A percentile compares a stretch with the other conserved stretches of the same genome.
Evolutionary conservation across 92 coral and sea anemone species (phyloP).

Genomic region (Scolanthus callimorphus): DNA sequence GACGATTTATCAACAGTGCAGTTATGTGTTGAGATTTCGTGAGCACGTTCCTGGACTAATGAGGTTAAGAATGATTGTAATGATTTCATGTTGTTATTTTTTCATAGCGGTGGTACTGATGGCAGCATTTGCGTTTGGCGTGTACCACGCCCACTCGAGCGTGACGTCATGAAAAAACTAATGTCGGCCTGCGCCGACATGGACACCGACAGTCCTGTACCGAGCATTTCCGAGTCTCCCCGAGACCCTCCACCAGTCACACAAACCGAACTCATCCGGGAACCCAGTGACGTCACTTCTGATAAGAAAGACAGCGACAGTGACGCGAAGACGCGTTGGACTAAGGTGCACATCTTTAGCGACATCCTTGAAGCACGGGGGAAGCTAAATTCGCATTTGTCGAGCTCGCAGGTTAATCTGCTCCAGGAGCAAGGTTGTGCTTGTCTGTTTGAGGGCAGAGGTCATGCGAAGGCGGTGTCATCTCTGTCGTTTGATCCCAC

Average conservation of each 20-base stretch:
- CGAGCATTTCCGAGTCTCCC: conserved; percentile 11
- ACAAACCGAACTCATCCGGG: not conserved
- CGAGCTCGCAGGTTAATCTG: conserved; percentile 18
- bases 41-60: too few species aligned
- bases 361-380: conserved; percentile 32
- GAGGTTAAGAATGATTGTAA: too few species aligned
- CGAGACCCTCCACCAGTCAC: not conserved
- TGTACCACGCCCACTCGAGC: conserved; percentile 54
- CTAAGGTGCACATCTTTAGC: conserved; percentile 8
- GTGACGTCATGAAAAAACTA: conserved; percentile 35
- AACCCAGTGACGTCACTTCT: not conserved
- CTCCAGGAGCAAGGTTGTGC: conserved; percentile 3
- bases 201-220: conserved; percentile 27
- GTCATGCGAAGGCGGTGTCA: conserved; percentile 59
- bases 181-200: conserved; percentile 34
- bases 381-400: conserved; percentile 7
- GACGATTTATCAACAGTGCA: too few species aligned
- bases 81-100: not conserved
- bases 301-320: not conserved
- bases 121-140: conserved; percentile 60
- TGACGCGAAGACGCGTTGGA: conserved; percentile 13
- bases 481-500: conserved; percentile 50
- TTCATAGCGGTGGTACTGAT: conserved; percentile 59
- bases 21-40: too few species aligned
- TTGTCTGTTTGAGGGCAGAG: conserved; percentile 48